Evolutionary conservation across 2,797 vertebrate species (phyloP).

Genomic region (Melanotaenia trifasciata): DNA sequence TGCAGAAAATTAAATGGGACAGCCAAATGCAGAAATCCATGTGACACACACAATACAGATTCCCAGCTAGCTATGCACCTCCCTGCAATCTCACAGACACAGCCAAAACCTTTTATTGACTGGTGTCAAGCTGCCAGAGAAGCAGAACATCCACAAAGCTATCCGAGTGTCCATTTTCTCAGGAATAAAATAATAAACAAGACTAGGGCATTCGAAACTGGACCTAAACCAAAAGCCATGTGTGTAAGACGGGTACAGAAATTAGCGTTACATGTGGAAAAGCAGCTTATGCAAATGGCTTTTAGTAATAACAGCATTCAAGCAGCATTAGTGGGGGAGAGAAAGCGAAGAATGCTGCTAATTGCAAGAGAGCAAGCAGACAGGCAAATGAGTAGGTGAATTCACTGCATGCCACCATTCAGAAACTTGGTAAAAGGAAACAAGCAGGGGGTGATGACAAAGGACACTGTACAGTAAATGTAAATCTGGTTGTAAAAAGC

Average conservation of each 20-base stretch:
- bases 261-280: constrained; percentile 67
- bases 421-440: constrained; percentile 36
- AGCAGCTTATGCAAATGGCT: constrained; percentile 78
- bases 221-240: constrained; percentile 44
- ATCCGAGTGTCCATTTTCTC: constrained; percentile 54
- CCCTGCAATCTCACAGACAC: constrained; percentile 37
- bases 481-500: constrained; percentile 26
- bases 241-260: constrained; percentile 51
- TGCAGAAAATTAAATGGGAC: constrained; percentile 32
- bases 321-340: constrained; percentile 58
- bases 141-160: constrained; percentile 29
- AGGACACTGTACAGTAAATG: constrained; percentile 28
- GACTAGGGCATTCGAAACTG: constrained; percentile 43
- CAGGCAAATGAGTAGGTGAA: constrained; percentile 61
- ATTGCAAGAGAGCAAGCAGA: constrained; percentile 67
- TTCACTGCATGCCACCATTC: constrained; percentile 56
- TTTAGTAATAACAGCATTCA: constrained; percentile 73
- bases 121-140: constrained; percentile 27
- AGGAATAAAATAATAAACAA: constrained; percentile 23
- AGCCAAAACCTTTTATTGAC: constrained; percentile 41
- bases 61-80: constrained; percentile 57
- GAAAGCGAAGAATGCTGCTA: constrained; percentile 62
- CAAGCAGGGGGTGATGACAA: constrained; percentile 16
- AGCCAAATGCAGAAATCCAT: constrained; percentile 46
- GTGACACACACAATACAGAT: constrained; percentile 46